These are phyloP conservation scores for Aradophagus sp. DNA, from an alignment of 1,140 invertebrate species.

Conservation along the genomic window DNA sequence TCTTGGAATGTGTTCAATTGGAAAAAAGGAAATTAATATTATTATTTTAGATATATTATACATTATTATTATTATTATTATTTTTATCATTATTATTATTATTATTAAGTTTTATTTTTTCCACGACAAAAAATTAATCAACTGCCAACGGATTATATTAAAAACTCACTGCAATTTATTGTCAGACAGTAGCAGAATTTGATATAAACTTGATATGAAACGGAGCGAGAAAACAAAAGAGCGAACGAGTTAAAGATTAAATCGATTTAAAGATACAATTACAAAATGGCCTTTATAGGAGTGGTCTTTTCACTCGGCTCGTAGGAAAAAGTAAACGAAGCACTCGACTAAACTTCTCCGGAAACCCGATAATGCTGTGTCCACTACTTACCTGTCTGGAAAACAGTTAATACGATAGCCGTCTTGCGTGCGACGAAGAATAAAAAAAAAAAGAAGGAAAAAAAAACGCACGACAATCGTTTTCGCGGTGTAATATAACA, in stretches of 20 bases:
- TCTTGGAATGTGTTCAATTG: no score
- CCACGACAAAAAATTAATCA: no score
- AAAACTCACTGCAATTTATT: no score
- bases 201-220: constrained; percentile 49
- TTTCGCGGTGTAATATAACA: constrained; percentile 44
- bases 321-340: constrained; percentile 56
- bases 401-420: constrained; percentile 58
- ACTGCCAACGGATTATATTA: no score
- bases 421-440: constrained; percentile 42
- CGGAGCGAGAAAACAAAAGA: constrained; percentile 16
- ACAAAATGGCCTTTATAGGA: constrained; percentile 57
- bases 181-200: constrained; percentile 15
- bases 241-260: constrained; percentile 52
- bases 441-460: no score
- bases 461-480: constrained; percentile 46
- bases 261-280: constrained; percentile 60
- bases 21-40: no score
- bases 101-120: no score
- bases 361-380: constrained; percentile 58
- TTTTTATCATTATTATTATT: no score
- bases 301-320: constrained; percentile 54
- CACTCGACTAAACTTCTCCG: constrained; percentile 56
- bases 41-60: no score
- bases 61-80: no score
- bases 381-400: constrained; percentile 55